These are phyloP conservation scores for Chelidonichthys spinosus DNA, from an alignment of 2,797 vertebrate genomes.

Conservation along the genomic window DNA sequence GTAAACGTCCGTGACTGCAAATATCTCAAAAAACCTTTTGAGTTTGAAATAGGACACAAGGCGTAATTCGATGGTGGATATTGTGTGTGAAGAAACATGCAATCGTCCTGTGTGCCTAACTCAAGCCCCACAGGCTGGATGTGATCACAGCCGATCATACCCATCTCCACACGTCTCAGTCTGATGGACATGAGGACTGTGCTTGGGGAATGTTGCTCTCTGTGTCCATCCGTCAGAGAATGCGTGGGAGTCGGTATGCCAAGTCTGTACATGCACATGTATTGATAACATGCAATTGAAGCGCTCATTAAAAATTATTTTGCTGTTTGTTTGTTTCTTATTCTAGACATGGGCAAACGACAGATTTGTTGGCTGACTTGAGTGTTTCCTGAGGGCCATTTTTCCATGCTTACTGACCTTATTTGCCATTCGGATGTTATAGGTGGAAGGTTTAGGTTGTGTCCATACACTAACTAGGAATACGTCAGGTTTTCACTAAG, in stretches of 20 bases:
- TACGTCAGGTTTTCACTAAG: background rate
- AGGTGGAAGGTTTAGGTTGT: background rate
- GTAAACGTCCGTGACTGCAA: background rate
- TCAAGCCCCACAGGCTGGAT: conserved; percentile 24
- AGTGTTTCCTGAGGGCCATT: background rate
- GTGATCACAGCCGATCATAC: conserved; percentile 34
- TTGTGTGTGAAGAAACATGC: background rate
- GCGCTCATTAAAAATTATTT: background rate
- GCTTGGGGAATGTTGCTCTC: conserved; percentile 4
- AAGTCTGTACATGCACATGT: conserved; percentile 1
- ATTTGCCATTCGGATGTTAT: conserved; percentile 8
- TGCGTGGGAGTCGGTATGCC: background rate
- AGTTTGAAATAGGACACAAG: conserved; percentile 22
- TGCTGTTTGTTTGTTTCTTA: no score
- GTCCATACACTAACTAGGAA: background rate
- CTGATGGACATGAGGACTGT: background rate
- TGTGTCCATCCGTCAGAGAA: conserved; percentile 2
- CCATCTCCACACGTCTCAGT: conserved; percentile 8
- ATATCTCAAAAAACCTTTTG: conserved; percentile 12
- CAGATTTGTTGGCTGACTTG: background rate
- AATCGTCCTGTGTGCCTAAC: conserved; percentile 30
- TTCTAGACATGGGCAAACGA: background rate
- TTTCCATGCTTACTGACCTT: background rate
- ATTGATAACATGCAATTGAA: background rate
- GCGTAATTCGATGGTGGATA: background rate